phyloP scores from a whole-genome alignment of 2,888 invertebrate genomes.

The Microplitis manilae region DNA sequence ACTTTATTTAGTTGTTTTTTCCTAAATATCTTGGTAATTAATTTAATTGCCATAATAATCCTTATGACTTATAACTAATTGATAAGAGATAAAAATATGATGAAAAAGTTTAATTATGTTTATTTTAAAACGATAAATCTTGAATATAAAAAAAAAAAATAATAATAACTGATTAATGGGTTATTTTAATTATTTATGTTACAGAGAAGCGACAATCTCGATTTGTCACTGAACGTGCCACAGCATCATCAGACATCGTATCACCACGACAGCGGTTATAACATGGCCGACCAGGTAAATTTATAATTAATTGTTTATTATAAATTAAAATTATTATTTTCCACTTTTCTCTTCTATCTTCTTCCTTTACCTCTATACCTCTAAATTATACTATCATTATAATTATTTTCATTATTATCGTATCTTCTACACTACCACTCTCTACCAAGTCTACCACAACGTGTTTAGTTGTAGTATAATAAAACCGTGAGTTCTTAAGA shows the following conservation, averaged over 20 bases:
- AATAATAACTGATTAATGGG: slow-evolving; percentile 4
- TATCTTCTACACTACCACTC: not conserved
- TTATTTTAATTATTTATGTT: slow-evolving; percentile 70
- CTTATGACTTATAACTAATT: not conserved
- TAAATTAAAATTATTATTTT: not conserved
- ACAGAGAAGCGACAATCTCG: slow-evolving; percentile 84
- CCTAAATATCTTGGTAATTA: not conserved
- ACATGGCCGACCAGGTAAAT: slow-evolving; percentile 84
- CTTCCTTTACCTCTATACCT: not conserved
- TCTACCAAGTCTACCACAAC: not conserved
- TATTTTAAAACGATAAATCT: not conserved
- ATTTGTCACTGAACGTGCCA: slow-evolving; percentile 81
- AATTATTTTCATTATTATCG: not conserved
- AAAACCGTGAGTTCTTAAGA: slow-evolving; percentile 12
- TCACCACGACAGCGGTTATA: slow-evolving; percentile 79
- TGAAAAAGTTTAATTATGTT: not conserved
- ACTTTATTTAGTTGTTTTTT: not conserved
- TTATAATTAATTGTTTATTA: not conserved
- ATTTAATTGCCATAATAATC: not conserved
- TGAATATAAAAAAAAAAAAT: not conserved
- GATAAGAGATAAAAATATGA: not conserved
- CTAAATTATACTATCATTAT: not conserved
- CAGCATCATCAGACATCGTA: slow-evolving; percentile 74
- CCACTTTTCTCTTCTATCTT: not conserved
- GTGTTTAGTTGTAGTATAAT: not conserved